A percentile compares a stretch with the other conserved stretches of the same genome.
phyloP scores from a whole-genome alignment of 2,113 vertebrate species.

The Barbus barbus region DNA sequence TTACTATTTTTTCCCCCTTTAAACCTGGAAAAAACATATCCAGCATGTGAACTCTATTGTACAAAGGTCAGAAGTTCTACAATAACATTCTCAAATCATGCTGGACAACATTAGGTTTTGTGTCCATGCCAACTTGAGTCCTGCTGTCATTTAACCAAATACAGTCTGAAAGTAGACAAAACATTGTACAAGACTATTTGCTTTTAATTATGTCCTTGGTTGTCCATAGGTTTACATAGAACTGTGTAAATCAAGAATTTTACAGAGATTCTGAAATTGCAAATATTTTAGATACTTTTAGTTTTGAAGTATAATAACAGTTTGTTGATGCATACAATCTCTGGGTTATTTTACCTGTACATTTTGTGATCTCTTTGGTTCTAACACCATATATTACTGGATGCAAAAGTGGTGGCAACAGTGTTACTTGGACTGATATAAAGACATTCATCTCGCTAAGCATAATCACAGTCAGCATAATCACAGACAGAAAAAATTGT shows the following conservation, averaged over 20 bases:
- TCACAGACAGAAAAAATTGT: slow-evolving; percentile 59
- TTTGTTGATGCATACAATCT: neutral
- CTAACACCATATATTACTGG: slow-evolving; percentile 63
- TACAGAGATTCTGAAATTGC: neutral
- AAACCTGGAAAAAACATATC: neutral
- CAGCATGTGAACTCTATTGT: neutral
- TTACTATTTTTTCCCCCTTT: neutral
- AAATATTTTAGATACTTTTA: neutral
- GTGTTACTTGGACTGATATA: slow-evolving; percentile 53
- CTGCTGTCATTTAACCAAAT: neutral
- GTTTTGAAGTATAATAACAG: slow-evolving; percentile 1
- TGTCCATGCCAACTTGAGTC: neutral
- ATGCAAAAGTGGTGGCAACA: slow-evolving; percentile 61
- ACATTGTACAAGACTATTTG: too few relatives aligned
- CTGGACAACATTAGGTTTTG: neutral
- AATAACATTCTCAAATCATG: neutral
- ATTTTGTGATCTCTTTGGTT: slow-evolving; percentile 56
- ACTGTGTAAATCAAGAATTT: neutral
- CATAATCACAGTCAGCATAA: slow-evolving; percentile 10
- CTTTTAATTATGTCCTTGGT: too few relatives aligned
- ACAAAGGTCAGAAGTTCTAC: neutral
- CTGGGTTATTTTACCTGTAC: neutral
- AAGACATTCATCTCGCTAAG: slow-evolving; percentile 53
- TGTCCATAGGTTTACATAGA: neutral
- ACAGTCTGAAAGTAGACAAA: too few relatives aligned